Conservation (phyloP, 2,888 invertebrate genomes). For the Ormyrus thymus region DNA sequence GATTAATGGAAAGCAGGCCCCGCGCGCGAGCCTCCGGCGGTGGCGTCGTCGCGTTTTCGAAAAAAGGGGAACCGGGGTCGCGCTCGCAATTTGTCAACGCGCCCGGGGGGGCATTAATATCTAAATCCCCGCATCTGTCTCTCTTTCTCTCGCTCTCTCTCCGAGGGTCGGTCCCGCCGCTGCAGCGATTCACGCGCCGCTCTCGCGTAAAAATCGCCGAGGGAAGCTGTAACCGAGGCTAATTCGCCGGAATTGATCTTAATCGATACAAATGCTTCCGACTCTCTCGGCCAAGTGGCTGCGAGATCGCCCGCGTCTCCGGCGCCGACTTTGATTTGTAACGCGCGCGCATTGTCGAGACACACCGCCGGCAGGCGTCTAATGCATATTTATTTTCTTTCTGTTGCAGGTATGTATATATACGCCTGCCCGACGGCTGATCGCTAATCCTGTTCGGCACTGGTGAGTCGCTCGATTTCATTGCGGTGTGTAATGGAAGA, state of each 20-base stretch:
- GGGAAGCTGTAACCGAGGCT: slow-evolving; percentile 34
- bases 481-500: too few relatives aligned
- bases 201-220: not conserved
- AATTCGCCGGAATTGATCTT: slow-evolving; percentile 54
- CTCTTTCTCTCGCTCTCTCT: slow-evolving; percentile 26
- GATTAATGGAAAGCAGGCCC: too few relatives aligned
- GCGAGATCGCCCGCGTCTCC: slow-evolving; percentile 9
- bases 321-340: slow-evolving; percentile 43
- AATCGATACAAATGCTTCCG: slow-evolving; percentile 53
- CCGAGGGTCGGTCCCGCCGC: not conserved
- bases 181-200: not conserved
- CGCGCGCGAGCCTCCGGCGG: too few relatives aligned
- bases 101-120: slow-evolving; percentile 29
- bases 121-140: slow-evolving; percentile 46
- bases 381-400: slow-evolving; percentile 26
- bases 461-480: too few relatives aligned
- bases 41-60: too few relatives aligned
- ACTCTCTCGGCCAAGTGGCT: slow-evolving; percentile 12
- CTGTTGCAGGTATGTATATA: slow-evolving; percentile 51
- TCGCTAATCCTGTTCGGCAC: too few relatives aligned
- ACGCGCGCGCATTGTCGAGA: not conserved
- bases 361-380: not conserved
- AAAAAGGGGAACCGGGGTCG: not conserved
- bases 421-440: too few relatives aligned
- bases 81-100: slow-evolving; percentile 37